Base-by-base conservation (phyloP, 1,140 invertebrate species). In the Carposina sasakii region DNA sequence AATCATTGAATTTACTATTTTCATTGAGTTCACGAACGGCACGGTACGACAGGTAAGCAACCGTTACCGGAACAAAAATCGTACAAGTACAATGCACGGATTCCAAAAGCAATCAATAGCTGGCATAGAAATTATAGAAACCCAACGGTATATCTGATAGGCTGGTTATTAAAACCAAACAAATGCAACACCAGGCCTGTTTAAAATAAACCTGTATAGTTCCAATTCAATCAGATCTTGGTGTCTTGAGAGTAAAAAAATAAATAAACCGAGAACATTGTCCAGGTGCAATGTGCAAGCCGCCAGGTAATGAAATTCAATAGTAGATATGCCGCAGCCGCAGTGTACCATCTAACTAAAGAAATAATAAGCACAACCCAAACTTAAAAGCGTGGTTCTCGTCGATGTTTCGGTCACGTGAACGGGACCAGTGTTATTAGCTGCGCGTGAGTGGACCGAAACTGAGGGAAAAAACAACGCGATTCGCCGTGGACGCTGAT, bases 191-290 rank as follows among this genome's bases (percentile, higher is more conserved):
- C 40, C 8, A 16, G 33, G 67, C 60, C 57, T 61, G 70, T 68
- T 72, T 54, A 54, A 64, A 65, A 65, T 57, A 61, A 67, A 66
- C 67, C 60, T 54, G 67, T 66, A 55, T 53, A 52, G 57, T 57
- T 42, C 63, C 48, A 50, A 62, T 63, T 63, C 57, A 59, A 65
- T 60, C 54, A 52, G 42, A 60, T 60, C 57, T 60, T 51, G 45
- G 41, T 23, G 53, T 56, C 51, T 48, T 41, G 40, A 31, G 48
- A 45, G 51, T 57, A 55, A 47, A 46, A 48, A 63, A 56, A 69
- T 56, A 63, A 60, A 65, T 45, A 20, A 57, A 45, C n/a, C n/a
- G 22, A 40, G 41, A 47, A 53, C 41, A 39, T 36, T 37, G 45
- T 53, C 61, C 62, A 65, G 55, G 60, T 69, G 61, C 55, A 46